phyloP scores from a whole-genome alignment of 2,888 invertebrate genomes.

The Brachyopa scutellaris region DNA sequence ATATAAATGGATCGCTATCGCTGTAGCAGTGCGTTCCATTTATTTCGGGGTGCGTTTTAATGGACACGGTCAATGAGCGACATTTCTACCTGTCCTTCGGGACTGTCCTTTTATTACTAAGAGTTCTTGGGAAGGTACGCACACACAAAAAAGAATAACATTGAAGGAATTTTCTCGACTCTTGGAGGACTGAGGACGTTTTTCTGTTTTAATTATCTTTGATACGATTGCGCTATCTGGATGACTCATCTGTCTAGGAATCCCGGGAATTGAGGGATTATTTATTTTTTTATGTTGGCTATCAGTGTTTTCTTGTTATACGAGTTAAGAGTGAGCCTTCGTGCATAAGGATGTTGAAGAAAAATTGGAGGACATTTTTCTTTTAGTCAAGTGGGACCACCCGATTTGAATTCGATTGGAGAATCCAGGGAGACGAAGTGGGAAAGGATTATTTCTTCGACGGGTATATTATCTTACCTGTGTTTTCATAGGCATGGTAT shows the following conservation, averaged over 20 bases:
- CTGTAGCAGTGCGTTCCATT: slow-evolving; percentile 50
- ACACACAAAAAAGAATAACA: slow-evolving; percentile 42
- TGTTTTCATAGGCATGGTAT: no score
- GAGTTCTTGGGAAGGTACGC: slow-evolving; percentile 33
- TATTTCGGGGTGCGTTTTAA: slow-evolving; percentile 67
- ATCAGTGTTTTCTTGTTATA: slow-evolving; percentile 32
- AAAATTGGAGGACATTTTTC: slow-evolving; percentile 52
- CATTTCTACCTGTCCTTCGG: slow-evolving; percentile 56
- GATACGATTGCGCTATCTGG: slow-evolving; percentile 63
- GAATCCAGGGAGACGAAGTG: neutral
- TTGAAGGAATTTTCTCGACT: slow-evolving; percentile 44
- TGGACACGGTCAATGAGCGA: slow-evolving; percentile 56
- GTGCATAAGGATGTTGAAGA: slow-evolving; percentile 29
- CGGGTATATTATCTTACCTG: neutral
- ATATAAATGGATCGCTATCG: slow-evolving; percentile 68
- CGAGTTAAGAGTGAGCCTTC: no score
- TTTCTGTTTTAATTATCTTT: slow-evolving; percentile 69
- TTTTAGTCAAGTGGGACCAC: slow-evolving; percentile 50
- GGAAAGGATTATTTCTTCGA: slow-evolving; percentile 51
- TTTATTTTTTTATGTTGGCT: slow-evolving; percentile 57
- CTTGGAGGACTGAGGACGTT: slow-evolving; percentile 17
- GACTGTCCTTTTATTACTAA: slow-evolving; percentile 17
- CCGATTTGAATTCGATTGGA: slow-evolving; percentile 31
- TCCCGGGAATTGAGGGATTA: slow-evolving; percentile 70
- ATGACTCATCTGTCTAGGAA: slow-evolving; percentile 72